Conservation (phyloP, 2,113 vertebrate species). For the Burhinus bistriatus region DNA sequence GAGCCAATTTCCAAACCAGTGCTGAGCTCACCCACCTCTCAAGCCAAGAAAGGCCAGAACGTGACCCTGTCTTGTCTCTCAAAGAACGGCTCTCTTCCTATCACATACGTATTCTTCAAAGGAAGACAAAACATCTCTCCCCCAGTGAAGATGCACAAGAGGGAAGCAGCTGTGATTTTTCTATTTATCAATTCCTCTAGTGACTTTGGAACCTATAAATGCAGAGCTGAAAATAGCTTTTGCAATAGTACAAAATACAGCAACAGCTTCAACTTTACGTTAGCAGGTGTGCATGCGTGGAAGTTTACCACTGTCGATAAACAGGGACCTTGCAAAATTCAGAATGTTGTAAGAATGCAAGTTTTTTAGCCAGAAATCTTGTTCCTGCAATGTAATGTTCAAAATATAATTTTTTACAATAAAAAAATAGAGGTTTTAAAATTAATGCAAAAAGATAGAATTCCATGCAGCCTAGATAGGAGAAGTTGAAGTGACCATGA, state of each 20-base stretch:
- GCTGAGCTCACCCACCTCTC: constrained; percentile 12
- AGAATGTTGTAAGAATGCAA: not conserved
- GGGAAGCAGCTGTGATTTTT: constrained; percentile 47
- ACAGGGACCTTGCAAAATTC: not conserved
- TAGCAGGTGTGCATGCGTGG: constrained; percentile 12
- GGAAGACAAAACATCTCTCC: not conserved
- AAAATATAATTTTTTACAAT: not conserved
- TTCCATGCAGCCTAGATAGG: not conserved
- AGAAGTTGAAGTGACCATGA: not conserved
- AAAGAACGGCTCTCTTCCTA: constrained; percentile 16
- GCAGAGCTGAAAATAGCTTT: constrained; percentile 49
- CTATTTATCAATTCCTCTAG: not conserved
- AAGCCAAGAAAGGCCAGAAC: not conserved
- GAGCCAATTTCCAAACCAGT: constrained; percentile 41
- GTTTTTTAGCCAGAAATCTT: not conserved
- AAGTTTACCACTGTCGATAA: not conserved
- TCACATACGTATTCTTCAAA: constrained; percentile 49
- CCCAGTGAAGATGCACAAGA: not conserved
- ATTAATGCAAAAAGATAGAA: not conserved
- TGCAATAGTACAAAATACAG: constrained; percentile 26
- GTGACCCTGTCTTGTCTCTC: constrained; percentile 47
- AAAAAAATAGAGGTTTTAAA: not conserved
- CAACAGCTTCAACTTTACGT: not conserved
- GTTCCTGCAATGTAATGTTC: not conserved
- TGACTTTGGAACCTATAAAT: constrained; percentile 49